Conservation (phyloP, 92 coral and sea anemone species). For the Hydrozoanthus gracilis region DNA sequence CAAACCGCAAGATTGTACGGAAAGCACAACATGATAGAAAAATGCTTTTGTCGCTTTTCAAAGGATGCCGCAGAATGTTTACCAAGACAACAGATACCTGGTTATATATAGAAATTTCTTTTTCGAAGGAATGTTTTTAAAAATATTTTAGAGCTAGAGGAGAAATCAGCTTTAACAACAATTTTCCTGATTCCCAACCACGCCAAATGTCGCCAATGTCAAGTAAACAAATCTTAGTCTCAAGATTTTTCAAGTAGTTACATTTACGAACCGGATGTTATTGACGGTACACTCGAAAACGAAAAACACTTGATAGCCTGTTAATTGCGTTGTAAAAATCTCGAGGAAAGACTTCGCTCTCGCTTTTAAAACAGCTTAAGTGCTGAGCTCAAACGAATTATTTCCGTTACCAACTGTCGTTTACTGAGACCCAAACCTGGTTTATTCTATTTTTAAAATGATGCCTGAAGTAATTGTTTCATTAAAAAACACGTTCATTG, state of each 20-base stretch:
- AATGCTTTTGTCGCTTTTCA: constrained; percentile 17
- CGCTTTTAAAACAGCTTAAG: constrained; percentile 45
- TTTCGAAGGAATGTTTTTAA: neutral
- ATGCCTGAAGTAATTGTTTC: neutral
- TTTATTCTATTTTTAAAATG: neutral
- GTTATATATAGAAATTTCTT: constrained; percentile 9
- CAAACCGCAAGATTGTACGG: constrained; percentile 25
- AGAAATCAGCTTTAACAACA: neutral
- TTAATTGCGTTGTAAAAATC: constrained; percentile 89
- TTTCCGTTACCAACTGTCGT: constrained; percentile 19
- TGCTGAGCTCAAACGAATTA: constrained; percentile 42
- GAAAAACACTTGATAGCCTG: constrained; percentile 59
- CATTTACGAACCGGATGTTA: constrained; percentile 79
- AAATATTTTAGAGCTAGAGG: constrained; percentile 10
- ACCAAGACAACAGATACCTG: constrained; percentile 6
- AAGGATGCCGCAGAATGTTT: constrained; percentile 36
- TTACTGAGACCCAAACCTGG: neutral
- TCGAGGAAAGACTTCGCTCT: constrained; percentile 67
- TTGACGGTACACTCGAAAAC: constrained; percentile 66
- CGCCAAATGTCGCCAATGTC: neutral
- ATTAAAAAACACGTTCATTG: constrained; percentile 5
- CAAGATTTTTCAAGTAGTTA: constrained; percentile 52
- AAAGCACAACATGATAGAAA: neutral
- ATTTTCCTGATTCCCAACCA: too few relatives aligned
- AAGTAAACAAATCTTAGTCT: constrained; percentile 25